Evolutionary conservation across 53 echinoderm and acorn worm species (phyloP), one percentile per base, ranked within the genome.

Genomic region (Paelopatides confundens): DNA sequence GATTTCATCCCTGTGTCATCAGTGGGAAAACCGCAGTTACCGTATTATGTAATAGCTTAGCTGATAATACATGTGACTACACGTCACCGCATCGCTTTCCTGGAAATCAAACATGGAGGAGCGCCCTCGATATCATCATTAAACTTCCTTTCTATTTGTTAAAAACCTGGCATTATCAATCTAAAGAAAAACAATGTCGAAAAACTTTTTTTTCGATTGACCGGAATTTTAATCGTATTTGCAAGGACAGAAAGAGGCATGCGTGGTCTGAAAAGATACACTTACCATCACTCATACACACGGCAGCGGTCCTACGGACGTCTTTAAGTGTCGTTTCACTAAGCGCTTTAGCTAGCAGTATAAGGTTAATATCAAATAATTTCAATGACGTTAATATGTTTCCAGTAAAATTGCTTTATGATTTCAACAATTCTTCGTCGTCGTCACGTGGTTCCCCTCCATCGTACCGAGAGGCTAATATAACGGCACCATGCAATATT

Each of bases 241-340:
- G 48, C 32, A 49, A 30, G 8, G 78, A 52, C 10, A 17, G 32
- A 7, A 27, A 46, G 11, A 78, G 32, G 51, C 53, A 52, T 27
- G 78, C 78, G 12, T 78, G 78, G 30, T 78, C 78, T 13, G 78
- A 30, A 18, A 52, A 49, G 30, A 78, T 78, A 24, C 78, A 78
- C 32, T 31, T 78, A 18, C 78, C 78, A 10, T 78, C 78, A 18
- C 78, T 78, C 24, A 26, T 29, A 10, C 78, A 78, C 78, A 46
- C 49, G 10, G 78, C 53, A 31, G 28, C 51, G 13, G 78, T 78
- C 28, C 27, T 78, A 48, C 24, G 78, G 51, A 49, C 78, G 9
- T 30, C 78, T 34, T 21, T 78, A 9, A 78, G 78, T 52, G 53
- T 31, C 39, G 51, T 78, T 33, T 52, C 78, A 2, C 32, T 78